These are phyloP conservation scores for Apis cerana DNA, from an alignment of 1,140 invertebrate species.

Conservation along the genomic window DNA sequence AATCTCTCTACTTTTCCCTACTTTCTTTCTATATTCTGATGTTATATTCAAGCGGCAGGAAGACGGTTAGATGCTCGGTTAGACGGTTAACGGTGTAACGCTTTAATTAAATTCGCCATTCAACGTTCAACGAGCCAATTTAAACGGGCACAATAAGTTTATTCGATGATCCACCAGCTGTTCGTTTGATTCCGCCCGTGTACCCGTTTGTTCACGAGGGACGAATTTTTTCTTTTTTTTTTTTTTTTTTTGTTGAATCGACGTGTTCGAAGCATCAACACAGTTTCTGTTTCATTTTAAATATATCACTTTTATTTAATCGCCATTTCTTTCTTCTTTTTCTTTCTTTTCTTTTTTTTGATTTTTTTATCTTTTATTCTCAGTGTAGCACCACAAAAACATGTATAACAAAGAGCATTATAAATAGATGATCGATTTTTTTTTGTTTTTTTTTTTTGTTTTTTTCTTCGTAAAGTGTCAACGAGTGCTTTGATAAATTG, in stretches of 20 bases:
- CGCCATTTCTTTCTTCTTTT: not conserved
- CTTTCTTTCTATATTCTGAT: not conserved
- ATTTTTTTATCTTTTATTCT: not conserved
- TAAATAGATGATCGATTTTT: conserved; percentile 20
- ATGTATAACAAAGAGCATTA: conserved; percentile 44
- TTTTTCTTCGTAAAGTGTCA: not conserved
- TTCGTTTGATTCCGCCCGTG: conserved; percentile 11
- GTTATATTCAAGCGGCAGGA: not conserved
- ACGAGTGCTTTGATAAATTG: not conserved
- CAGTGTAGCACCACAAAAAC: conserved; percentile 40
- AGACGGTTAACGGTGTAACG: conserved; percentile 33
- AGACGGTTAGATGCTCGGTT: not conserved
- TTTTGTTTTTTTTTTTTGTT: no score
- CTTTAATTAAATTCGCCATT: conserved; percentile 52
- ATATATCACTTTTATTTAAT: conserved; percentile 38
- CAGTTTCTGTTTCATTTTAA: conserved; percentile 18
- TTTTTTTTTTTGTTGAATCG: not conserved
- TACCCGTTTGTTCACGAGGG: not conserved
- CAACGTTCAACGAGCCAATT: conserved; percentile 51
- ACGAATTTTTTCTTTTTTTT: not conserved
- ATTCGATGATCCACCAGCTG: conserved; percentile 1
- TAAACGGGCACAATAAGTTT: conserved; percentile 38
- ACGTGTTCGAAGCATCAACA: not conserved
- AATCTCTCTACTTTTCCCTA: no score
- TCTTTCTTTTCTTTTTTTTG: no score